Percentiles rank a stretch among this genome's conserved stretches.
These are phyloP conservation scores for Ormia ochracea DNA, from an alignment of 2,888 invertebrate species.

Conservation along the genomic window DNA sequence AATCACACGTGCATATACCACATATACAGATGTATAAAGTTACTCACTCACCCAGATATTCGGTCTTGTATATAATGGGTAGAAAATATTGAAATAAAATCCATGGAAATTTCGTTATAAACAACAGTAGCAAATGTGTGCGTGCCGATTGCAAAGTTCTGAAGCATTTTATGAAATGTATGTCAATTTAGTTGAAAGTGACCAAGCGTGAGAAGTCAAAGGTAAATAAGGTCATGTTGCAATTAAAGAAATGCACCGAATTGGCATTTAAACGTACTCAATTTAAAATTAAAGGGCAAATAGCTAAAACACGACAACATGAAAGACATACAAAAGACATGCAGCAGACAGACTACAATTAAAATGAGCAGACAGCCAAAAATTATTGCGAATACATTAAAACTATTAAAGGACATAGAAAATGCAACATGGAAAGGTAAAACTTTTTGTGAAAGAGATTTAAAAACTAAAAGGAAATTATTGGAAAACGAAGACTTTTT, in stretches of 20 bases:
- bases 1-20: neutral
- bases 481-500: too few species aligned
- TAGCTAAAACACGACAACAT: neutral
- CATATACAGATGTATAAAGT: neutral
- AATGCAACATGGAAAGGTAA: too few species aligned
- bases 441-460: too few species aligned
- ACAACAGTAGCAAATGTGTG: constrained; percentile 3
- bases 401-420: too few species aligned
- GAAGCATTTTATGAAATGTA: constrained; percentile 22
- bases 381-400: neutral
- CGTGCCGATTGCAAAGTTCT: constrained; percentile 37
- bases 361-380: neutral
- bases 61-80: neutral
- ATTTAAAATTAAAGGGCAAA: neutral
- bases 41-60: neutral
- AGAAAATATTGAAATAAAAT: constrained; percentile 12
- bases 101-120: constrained; percentile 26
- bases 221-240: constrained; percentile 40
- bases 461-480: too few species aligned
- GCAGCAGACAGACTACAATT: neutral
- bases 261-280: constrained; percentile 3
- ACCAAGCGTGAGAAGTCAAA: neutral
- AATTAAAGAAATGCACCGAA: constrained; percentile 16
- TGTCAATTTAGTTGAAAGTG: constrained; percentile 27
- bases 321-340: neutral